phyloP scores from a whole-genome alignment of 1,140 invertebrate genomes.

The Parapsyche elsis region DNA sequence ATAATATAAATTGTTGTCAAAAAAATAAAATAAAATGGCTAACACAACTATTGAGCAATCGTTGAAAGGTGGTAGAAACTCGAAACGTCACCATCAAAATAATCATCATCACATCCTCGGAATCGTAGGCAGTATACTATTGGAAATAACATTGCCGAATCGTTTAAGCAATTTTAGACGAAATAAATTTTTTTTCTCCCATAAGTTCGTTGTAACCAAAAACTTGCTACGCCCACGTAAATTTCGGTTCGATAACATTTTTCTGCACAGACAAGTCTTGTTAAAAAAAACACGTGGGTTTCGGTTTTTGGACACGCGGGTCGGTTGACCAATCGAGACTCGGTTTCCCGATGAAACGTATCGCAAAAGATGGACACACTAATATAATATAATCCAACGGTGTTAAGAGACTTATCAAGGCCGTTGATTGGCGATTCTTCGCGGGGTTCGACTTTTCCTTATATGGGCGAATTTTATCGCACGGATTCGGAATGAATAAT shows the following conservation, averaged over 20 bases:
- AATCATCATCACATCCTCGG: neutral
- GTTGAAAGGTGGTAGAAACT: neutral
- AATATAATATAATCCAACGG: neutral
- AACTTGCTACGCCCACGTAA: neutral
- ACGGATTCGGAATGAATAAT: neutral
- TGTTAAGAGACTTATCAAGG: neutral
- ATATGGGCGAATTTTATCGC: neutral
- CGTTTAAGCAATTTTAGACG: neutral
- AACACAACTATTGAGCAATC: neutral
- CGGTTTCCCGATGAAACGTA: neutral
- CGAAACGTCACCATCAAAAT: neutral
- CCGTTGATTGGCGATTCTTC: neutral
- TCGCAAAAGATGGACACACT: too few relatives aligned
- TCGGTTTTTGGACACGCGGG: neutral
- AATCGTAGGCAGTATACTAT: neutral
- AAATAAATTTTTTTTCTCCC: neutral
- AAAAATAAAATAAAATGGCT: too few relatives aligned
- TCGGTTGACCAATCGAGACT: neutral
- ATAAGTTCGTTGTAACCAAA: neutral
- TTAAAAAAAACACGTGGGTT: slow-evolving; percentile 1
- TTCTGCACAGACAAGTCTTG: slow-evolving; percentile 21
- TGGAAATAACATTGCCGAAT: neutral
- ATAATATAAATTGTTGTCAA: neutral
- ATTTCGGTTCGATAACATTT: slow-evolving; percentile 15
- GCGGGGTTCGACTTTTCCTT: neutral